These are phyloP conservation scores for Pseudomyrmex dendroicus DNA, from an alignment of 1,140 invertebrate species.

Conservation along the genomic window DNA sequence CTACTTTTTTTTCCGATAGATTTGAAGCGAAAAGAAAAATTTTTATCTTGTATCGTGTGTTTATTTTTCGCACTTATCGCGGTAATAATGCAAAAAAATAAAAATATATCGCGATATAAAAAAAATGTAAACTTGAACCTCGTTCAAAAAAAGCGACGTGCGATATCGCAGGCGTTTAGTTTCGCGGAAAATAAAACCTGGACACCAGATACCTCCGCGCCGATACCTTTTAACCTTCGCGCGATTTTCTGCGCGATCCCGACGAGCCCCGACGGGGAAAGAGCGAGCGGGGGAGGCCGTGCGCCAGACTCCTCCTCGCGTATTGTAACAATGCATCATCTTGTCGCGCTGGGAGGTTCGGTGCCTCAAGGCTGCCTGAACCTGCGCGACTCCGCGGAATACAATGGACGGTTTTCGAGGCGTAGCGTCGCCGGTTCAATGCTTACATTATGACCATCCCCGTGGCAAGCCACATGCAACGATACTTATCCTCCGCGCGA, in stretches of 20 bases:
- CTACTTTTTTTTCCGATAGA: too few species aligned
- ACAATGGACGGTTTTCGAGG: conserved; percentile 73
- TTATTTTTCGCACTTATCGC: too few species aligned
- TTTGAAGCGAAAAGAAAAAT: too few species aligned
- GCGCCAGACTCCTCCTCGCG: conserved; percentile 49
- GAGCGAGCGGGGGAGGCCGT: not conserved
- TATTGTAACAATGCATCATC: conserved; percentile 78
- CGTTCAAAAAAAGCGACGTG: not conserved
- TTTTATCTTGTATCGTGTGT: too few species aligned
- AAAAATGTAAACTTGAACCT: not conserved
- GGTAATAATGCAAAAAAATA: too few species aligned
- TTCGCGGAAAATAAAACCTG: conserved; percentile 1
- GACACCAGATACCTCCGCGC: conserved; percentile 51
- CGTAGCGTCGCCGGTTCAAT: conserved; percentile 70
- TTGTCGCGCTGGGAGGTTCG: conserved; percentile 78
- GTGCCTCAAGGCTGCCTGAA: conserved; percentile 71
- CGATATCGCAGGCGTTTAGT: not conserved
- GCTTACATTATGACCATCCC: conserved; percentile 76
- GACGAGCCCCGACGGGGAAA: conserved; percentile 35
- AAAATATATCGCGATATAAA: not conserved
- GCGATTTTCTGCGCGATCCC: conserved; percentile 73
- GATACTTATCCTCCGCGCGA: conserved; percentile 71
- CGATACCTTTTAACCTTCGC: conserved; percentile 70
- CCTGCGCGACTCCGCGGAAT: conserved; percentile 73
- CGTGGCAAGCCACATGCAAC: conserved; percentile 73